phyloP scores from a whole-genome alignment of 2,113 vertebrate species.

The Perca schrenkii region DNA sequence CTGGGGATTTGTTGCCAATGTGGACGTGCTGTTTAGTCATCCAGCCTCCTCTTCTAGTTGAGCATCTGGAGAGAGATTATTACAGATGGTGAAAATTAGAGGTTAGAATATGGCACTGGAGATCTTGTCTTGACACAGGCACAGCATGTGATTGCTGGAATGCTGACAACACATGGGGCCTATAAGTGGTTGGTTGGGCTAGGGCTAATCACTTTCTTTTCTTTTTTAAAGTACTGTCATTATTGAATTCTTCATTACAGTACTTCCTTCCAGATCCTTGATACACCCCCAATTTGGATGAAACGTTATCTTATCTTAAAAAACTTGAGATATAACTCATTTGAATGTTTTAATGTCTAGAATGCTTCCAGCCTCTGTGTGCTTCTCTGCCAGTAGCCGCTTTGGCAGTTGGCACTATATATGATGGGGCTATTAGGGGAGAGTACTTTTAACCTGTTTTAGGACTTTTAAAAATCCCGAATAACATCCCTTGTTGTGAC shows the following conservation, averaged over 20 bases:
- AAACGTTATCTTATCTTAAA: background rate
- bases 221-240: constrained; percentile 6
- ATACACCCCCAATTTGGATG: background rate
- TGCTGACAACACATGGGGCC: constrained; percentile 49
- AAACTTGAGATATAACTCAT: background rate
- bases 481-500: background rate
- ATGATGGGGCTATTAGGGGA: background rate
- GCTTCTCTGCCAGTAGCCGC: background rate
- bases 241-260: constrained; percentile 10
- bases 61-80: constrained; percentile 71
- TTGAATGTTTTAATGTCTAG: constrained; percentile 8
- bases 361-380: no score
- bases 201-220: background rate
- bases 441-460: background rate
- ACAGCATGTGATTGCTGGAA: constrained; percentile 71
- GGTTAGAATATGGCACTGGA: constrained; percentile 50
- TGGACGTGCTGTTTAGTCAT: constrained; percentile 11
- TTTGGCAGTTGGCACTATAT: background rate
- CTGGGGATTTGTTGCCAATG: background rate
- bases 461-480: background rate
- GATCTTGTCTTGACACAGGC: constrained; percentile 63
- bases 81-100: constrained; percentile 75
- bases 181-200: background rate
- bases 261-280: constrained; percentile 5
- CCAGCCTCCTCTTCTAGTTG: constrained; percentile 43